Evolutionary conservation across 2,888 invertebrate genomes (phyloP).

Genomic region (Bhutanitis thaidina): DNA sequence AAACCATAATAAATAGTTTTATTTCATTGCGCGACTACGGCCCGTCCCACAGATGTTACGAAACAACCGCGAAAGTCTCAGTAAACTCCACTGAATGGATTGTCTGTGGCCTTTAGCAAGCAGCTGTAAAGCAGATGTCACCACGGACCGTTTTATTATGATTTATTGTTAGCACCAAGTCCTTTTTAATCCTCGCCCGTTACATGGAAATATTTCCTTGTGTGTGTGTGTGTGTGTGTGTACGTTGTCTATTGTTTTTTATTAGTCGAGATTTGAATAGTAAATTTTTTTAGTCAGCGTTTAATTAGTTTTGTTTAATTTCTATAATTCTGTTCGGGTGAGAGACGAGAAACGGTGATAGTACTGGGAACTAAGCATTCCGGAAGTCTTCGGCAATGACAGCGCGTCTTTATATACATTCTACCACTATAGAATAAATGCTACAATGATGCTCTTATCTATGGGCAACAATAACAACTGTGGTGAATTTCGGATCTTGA

Average conservation of each 20-base stretch:
- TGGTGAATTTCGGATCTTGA: no score
- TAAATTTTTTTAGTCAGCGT: no score
- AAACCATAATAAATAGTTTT: constrained; percentile 3
- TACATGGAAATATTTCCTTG: constrained; percentile 9
- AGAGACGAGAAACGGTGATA: no score
- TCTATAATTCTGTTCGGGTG: no score
- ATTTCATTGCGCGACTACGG: constrained; percentile 2
- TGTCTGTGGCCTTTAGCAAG: constrained; percentile 18
- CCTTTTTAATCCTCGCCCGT: constrained; percentile 12
- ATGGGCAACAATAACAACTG: no score
- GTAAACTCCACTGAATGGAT: constrained; percentile 20
- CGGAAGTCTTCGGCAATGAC: no score
- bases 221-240: no score
- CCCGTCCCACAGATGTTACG: constrained; percentile 16
- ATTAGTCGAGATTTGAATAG: neutral
- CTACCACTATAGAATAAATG: no score
- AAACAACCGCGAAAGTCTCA: constrained; percentile 10
- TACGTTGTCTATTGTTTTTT: neutral
- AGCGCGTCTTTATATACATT: no score
- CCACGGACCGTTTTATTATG: constrained; percentile 25
- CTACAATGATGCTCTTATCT: no score
- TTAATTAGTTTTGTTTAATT: no score
- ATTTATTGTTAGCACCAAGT: constrained; percentile 24
- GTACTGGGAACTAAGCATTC: no score
- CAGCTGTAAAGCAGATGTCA: constrained; percentile 28